phyloP scores from a whole-genome alignment of 2,888 invertebrate species.

The Erebia aethiops region DNA sequence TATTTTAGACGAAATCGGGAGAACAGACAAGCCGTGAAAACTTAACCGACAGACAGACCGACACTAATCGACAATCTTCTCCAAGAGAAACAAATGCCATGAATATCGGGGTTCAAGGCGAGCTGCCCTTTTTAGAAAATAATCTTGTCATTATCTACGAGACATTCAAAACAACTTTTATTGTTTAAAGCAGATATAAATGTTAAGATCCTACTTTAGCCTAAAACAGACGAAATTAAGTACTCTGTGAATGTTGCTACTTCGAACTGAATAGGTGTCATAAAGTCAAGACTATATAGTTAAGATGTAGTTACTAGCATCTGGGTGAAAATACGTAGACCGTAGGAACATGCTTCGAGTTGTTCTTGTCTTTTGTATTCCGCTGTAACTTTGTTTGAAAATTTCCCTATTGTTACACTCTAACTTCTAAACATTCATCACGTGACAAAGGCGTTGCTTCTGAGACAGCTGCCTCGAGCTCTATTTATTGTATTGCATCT shows the following conservation, averaged over 20 bases:
- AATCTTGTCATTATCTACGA: too few species aligned
- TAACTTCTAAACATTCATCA: constrained; percentile 20
- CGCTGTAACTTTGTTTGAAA: constrained; percentile 16
- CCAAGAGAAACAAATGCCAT: too few species aligned
- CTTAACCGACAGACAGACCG: too few species aligned
- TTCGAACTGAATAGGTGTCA: background rate
- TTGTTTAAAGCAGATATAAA: too few species aligned
- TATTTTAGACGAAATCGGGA: too few species aligned
- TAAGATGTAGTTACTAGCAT: background rate
- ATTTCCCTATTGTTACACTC: constrained; percentile 18
- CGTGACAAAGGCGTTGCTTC: constrained; percentile 13
- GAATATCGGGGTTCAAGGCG: too few species aligned
- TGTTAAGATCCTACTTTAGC: background rate
- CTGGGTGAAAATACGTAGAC: background rate
- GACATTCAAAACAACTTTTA: too few species aligned
- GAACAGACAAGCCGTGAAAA: too few species aligned
- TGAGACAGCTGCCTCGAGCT: constrained; percentile 6
- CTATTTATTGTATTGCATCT: constrained; percentile 11
- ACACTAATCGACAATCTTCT: too few species aligned
- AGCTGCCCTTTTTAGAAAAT: too few species aligned
- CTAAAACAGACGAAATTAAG: background rate
- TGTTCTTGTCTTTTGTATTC: constrained; percentile 4
- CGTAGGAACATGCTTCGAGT: background rate
- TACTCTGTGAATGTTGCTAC: background rate
- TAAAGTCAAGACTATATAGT: background rate